phyloP scores from a whole-genome alignment of 2,888 invertebrate species.

The Ophion costatus region DNA sequence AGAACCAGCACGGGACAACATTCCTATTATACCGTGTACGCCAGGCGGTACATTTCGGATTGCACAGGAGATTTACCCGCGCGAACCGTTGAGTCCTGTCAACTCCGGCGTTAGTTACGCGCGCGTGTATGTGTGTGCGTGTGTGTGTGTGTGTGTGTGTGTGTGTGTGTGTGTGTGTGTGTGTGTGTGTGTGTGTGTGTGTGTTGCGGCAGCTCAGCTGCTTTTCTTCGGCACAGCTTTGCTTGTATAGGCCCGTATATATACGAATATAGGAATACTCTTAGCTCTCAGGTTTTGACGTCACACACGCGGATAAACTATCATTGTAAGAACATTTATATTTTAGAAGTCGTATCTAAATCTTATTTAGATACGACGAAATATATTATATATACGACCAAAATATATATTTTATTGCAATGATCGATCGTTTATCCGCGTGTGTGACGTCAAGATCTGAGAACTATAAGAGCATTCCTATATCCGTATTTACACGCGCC shows the following conservation, averaged over 20 bases:
- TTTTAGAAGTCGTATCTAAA: background rate
- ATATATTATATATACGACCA: too few relatives aligned
- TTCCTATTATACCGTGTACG: slow-evolving; percentile 76
- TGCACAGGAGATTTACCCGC: slow-evolving; percentile 50
- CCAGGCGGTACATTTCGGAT: slow-evolving; percentile 67
- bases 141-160: slow-evolving; percentile 56
- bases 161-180: slow-evolving; percentile 67
- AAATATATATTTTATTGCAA: background rate
- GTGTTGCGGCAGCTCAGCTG: slow-evolving; percentile 80
- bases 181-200: slow-evolving; percentile 49
- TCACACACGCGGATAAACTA: slow-evolving; percentile 7
- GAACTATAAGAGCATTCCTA: background rate
- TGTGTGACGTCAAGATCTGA: slow-evolving; percentile 8
- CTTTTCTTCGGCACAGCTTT: slow-evolving; percentile 70
- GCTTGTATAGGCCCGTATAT: slow-evolving; percentile 35
- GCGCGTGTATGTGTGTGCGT: too few relatives aligned
- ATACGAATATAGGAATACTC: slow-evolving; percentile 16
- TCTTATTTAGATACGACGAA: background rate
- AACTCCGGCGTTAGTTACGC: slow-evolving; percentile 34
- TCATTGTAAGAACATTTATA: background rate
- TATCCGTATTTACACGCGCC: slow-evolving; percentile 48
- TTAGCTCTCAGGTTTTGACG: slow-evolving; percentile 9
- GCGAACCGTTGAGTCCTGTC: slow-evolving; percentile 65
- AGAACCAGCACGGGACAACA: slow-evolving; percentile 80
- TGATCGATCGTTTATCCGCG: slow-evolving; percentile 7